Percentiles rank a stretch among this genome's conserved stretches.
Conservation (phyloP, 2,797 vertebrate genomes). For the Galago senegalensis region DNA sequence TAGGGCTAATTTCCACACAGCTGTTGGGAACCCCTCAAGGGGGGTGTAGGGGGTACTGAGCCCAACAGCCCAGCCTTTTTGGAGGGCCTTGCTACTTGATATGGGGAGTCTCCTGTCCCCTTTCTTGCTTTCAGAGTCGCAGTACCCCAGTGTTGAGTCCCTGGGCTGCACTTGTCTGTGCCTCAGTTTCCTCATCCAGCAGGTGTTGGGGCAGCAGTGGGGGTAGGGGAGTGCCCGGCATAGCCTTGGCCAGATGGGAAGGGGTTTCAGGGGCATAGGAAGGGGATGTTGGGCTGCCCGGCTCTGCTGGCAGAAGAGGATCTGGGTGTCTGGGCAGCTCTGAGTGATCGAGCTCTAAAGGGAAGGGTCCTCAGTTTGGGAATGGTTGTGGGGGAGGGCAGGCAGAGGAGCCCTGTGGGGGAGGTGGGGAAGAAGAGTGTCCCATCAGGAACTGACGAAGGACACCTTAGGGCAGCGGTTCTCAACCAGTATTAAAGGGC, state of each 20-base stretch:
- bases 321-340: not conserved
- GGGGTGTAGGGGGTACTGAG: not conserved
- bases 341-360: not conserved
- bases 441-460: not conserved
- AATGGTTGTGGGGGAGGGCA: not conserved
- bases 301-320: not conserved
- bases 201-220: not conserved
- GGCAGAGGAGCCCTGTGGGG: not conserved
- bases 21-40: not conserved
- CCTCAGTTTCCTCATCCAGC: not conserved
- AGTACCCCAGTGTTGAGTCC: not conserved
- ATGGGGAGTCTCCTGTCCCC: not conserved
- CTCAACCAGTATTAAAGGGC: too few relatives aligned
- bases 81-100: not conserved
- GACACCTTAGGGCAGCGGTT: not conserved
- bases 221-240: too few relatives aligned
- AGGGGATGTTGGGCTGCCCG: accelerated
- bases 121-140: not conserved
- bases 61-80: not conserved
- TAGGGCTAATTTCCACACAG: not conserved
- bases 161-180: not conserved
- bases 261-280: not conserved
- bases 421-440: not conserved
- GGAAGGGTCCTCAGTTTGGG: not conserved
- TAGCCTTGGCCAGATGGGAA: not conserved